phyloP scores from a whole-genome alignment of 2,113 vertebrate genomes.

The Gymnorhina tibicen region DNA sequence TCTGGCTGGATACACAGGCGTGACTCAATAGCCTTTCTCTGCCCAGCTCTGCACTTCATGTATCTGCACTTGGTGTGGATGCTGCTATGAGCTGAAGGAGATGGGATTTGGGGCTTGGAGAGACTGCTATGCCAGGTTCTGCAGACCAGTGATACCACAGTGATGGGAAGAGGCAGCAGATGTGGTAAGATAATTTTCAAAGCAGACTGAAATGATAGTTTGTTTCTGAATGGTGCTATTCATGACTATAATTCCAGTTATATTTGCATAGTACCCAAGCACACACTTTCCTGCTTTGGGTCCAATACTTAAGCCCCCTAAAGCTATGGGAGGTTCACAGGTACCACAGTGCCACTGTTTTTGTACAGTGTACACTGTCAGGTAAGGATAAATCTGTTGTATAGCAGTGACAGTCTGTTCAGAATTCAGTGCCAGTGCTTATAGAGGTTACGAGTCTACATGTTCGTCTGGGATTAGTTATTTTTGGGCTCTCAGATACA shows the following conservation, averaged over 20 bases:
- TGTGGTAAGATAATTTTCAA: not conserved
- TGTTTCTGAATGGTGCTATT: not conserved
- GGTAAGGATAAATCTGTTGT: not conserved
- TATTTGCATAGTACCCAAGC: not conserved
- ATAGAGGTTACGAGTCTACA: rapidly evolving
- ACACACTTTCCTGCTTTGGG: not conserved
- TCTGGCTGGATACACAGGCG: not conserved
- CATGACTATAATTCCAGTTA: not conserved
- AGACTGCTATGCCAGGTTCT: not conserved
- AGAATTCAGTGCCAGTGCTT: not conserved
- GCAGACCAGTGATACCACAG: not conserved
- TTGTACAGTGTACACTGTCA: not conserved
- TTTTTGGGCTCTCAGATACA: not conserved
- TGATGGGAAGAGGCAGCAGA: not conserved
- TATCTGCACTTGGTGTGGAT: not conserved
- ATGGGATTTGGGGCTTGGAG: not conserved
- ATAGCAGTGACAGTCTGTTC: not conserved
- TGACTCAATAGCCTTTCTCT: not conserved
- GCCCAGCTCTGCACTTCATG: not conserved
- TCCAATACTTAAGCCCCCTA: not conserved
- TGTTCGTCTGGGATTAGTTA: not conserved
- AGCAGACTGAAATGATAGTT: not conserved
- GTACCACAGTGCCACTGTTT: not conserved
- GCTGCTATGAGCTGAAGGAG: not conserved
- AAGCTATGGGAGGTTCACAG: not conserved